Evolutionary conservation across 2,113 vertebrate species (phyloP), one percentile per base, ranked within the genome.

Genomic region (Myiopsitta monachus): DNA sequence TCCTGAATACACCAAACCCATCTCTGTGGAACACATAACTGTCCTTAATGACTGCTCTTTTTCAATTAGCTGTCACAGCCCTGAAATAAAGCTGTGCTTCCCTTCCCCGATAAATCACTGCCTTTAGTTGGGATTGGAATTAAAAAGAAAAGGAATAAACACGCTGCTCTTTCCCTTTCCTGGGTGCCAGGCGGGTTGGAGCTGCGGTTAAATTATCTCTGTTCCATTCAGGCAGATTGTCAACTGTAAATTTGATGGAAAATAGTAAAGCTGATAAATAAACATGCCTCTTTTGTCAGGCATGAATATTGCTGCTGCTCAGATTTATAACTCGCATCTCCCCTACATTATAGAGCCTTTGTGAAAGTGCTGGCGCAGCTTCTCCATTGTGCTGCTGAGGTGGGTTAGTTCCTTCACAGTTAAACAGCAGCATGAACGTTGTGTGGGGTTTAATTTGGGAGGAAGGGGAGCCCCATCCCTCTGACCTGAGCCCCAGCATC

Each of bases 231-330:
- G 64, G 92, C 94, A 92, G 75, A 69, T 43, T 91, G 85, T 68
- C 59, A 92, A 78, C 93, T 31, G 55, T 96, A 95, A 96, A 97
- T 98, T 88, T 89, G 55, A 92, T 23, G 7, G 85, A 52, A 91
- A 94, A 94, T 4, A n/a, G 67, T 93, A 82, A 90, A 96, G 44
- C 52, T 22, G 66, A 95, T 92, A 86, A 93, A 97, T 55, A 91
- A 97, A 96, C 88, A 74, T 21, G 77, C 46, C 90, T n/a, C 81
- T 89, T 92, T 94, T 73, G 87, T 28, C 43, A 3, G 88, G 74
- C 87, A 55, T 5, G 41, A 87, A 79, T 85, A 14, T 87, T 52
- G 75, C 74, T 7, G 83, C 92, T 46, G 27, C 80, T 46, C 13
- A 7, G 94, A 96, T 96, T 97, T 97, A 96, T 43, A 70, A 33